Evolutionary conservation across 2,797 vertebrate genomes (phyloP).

Genomic region (Salmo trutta): DNA sequence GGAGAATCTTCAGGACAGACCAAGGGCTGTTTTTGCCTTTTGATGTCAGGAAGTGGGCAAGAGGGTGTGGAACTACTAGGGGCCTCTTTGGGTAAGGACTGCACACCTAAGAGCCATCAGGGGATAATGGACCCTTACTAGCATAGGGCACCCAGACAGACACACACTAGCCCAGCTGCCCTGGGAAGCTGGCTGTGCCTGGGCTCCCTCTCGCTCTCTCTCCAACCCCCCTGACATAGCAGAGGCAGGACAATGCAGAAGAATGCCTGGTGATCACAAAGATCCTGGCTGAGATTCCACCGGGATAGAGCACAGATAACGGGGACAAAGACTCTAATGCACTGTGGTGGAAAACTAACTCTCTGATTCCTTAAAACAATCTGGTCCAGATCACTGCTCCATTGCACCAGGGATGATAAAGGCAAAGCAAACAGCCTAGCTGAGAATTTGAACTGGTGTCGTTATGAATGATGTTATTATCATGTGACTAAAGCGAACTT

Average conservation of each 20-base stretch:
- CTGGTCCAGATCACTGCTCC: not conserved
- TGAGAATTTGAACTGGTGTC: not conserved
- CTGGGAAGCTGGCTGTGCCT: not conserved
- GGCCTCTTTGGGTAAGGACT: not conserved
- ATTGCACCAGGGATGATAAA: not conserved
- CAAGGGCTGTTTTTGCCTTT: too few species aligned
- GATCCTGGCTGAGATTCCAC: slow-evolving; percentile 14
- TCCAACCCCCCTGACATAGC: not conserved
- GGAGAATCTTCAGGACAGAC: too few species aligned
- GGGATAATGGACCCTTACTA: slow-evolving; percentile 42
- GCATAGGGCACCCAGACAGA: slow-evolving; percentile 28
- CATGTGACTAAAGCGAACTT: not conserved
- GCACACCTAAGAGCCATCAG: not conserved
- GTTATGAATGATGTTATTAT: not conserved
- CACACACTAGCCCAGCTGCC: slow-evolving; percentile 16
- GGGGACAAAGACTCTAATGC: not conserved
- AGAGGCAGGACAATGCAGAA: slow-evolving; percentile 16
- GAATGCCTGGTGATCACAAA: slow-evolving; percentile 6
- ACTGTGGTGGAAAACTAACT: not conserved
- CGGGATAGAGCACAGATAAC: not conserved
- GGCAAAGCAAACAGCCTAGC: not conserved
- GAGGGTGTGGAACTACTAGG: not conserved
- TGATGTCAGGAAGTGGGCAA: too few species aligned
- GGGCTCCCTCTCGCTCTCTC: not conserved
- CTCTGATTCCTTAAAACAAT: not conserved